Evolutionary conservation across 2,113 vertebrate species (phyloP).

Genomic region (Thomomys bottae): DNA sequence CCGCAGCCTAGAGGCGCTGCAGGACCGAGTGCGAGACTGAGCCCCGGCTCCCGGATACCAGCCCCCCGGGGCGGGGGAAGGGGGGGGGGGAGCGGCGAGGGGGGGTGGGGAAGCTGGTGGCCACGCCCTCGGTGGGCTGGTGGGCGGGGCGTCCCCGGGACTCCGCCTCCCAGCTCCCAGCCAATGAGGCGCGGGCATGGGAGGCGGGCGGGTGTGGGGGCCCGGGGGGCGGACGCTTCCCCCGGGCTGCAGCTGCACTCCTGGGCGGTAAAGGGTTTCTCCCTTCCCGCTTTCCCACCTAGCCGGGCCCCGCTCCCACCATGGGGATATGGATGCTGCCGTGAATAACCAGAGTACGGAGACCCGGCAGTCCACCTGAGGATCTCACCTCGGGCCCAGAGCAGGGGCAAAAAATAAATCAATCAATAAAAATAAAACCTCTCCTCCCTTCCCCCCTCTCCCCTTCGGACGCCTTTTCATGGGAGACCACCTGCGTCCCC

Average conservation of each 20-base stretch:
- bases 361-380: too few relatives aligned
- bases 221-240: fast-evolving
- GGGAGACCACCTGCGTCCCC: neutral
- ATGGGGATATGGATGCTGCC: neutral
- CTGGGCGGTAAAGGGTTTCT: fast-evolving
- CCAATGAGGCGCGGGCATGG: neutral
- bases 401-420: fast-evolving
- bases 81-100: too few relatives aligned
- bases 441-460: too few relatives aligned
- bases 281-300: fast-evolving
- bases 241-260: fast-evolving
- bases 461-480: neutral
- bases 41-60: fast-evolving
- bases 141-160: neutral
- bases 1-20: slow-evolving; percentile 88
- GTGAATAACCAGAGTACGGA: neutral
- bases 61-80: too few relatives aligned
- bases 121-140: fast-evolving
- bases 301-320: neutral
- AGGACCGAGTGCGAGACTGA: slow-evolving; percentile 67
- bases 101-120: neutral
- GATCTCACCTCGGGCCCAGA: neutral
- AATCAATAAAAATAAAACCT: too few relatives aligned
- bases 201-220: neutral
- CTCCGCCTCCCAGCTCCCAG: neutral